Base-by-base conservation (phyloP, 2,888 invertebrate genomes). In the Loripinus fragilis region DNA sequence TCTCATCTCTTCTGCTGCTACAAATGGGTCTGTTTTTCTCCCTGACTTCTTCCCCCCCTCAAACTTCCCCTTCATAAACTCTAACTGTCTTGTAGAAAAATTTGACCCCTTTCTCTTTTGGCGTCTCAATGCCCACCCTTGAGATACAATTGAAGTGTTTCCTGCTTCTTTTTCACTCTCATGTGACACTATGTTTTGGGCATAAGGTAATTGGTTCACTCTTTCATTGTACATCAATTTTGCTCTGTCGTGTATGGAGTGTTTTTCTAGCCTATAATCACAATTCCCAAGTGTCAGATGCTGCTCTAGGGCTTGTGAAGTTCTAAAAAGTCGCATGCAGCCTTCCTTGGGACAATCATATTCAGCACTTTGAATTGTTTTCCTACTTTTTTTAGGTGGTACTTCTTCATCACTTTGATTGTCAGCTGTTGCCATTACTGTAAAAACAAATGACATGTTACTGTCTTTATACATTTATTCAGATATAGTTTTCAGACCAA, bases 311-410 rank as follows among this genome's bases (percentile, higher is more conserved):
- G 60, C 60, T 10, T 30, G 20, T 10, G 60, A 30, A 20, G 60
- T 33, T 60, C 28, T 60, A 33, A 60, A 60, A 5, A 60, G 7
- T 2, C 33, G 60, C 33, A 60, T 60, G 33, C 60, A 60, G n/a
- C 60, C 60, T 1, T 60, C 60, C 60, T 60, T 60, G 5, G 30
- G 60, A 33, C 33, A 60, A 20, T 42, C 74, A 87, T 75, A 87
- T 79, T 76, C 60, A 20, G 33, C 60, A 60, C 60, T 60, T 30
- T 30, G 30, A 20, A 23, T 55, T 5, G 23, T 15, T 55, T 15
- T 52, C 23, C 25, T 23, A 5, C 25, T 60, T 60, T 60, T 20
- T 60, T 60, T 60, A 12, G 33, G n/a, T 10, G 33, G 60, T 33
- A 60, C 60, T 60, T 2, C 55, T 25, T 55, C 60, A 30, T 28